These are phyloP conservation scores for Aleiodes alternator DNA, from an alignment of 2,888 invertebrate species.

Conservation along the genomic window DNA sequence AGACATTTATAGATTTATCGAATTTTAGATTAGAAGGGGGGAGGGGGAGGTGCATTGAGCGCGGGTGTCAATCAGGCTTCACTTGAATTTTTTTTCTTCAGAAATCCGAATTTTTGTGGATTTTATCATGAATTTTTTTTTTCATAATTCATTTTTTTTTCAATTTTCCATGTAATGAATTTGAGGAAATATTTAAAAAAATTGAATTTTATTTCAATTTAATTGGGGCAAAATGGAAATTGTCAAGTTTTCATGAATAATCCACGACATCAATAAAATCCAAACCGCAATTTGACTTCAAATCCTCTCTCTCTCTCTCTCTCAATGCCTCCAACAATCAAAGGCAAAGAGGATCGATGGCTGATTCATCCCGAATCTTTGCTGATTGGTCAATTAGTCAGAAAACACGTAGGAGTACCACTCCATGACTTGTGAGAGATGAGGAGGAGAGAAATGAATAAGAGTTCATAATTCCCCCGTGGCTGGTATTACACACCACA, in stretches of 20 bases:
- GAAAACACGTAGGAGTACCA: conserved; percentile 72
- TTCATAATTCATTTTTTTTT: no score
- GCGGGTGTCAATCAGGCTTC: not conserved
- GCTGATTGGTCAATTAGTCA: conserved; percentile 75
- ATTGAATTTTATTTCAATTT: no score
- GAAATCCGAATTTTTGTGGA: no score
- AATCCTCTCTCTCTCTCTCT: no score
- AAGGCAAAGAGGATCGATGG: conserved; percentile 69
- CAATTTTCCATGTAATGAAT: no score
- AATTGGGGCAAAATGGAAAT: no score
- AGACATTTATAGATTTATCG: conserved; percentile 10
- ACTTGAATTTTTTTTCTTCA: not conserved
- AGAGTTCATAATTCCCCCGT: not conserved
- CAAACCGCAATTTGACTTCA: conserved; percentile 8
- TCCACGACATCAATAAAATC: no score
- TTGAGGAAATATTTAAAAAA: no score
- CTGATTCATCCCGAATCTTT: conserved; percentile 71
- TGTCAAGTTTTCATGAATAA: no score
- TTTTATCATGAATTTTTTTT: no score
- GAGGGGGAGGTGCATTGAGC: not conserved
- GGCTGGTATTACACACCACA: conserved; percentile 15
- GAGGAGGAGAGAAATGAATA: conserved; percentile 34
- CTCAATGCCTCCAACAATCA: conserved; percentile 64
- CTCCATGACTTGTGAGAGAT: conserved; percentile 57
- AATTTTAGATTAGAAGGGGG: not conserved